These are phyloP conservation scores for Pterophyllum scalare DNA, from an alignment of 2,113 vertebrate species.

Conservation along the genomic window DNA sequence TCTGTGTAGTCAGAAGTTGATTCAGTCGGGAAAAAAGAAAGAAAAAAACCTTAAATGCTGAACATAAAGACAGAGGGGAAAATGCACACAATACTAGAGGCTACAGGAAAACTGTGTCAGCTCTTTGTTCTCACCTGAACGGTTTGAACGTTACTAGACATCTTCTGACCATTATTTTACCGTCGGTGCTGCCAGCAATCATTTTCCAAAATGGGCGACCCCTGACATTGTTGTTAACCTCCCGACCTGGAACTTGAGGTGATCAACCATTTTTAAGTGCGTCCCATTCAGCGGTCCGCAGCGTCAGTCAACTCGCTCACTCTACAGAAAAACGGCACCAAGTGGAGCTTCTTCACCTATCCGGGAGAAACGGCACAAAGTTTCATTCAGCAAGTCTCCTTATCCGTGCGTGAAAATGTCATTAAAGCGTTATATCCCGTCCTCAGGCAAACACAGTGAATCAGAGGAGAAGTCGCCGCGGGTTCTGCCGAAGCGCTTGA, in stretches of 20 bases:
- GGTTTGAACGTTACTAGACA: constrained; percentile 96
- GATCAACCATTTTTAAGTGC: constrained; percentile 40
- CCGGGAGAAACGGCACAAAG: constrained; percentile 14
- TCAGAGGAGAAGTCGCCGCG: constrained; percentile 12
- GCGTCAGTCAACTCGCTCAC: neutral
- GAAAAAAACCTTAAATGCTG: neutral
- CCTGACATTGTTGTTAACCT: constrained; percentile 57
- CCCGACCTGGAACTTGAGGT: constrained; percentile 43
- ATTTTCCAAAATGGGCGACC: constrained; percentile 76
- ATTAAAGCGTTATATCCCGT: constrained; percentile 16
- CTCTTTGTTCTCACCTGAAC: constrained; percentile 88
- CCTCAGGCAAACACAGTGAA: neutral
- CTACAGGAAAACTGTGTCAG: neutral
- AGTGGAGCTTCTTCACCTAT: neutral
- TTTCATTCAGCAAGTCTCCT: constrained; percentile 48
- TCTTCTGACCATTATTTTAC: constrained; percentile 96
- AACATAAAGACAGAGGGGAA: neutral
- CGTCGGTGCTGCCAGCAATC: constrained; percentile 89
- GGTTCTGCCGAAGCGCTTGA: constrained; percentile 7
- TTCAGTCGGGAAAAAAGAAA: neutral
- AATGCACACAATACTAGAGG: neutral
- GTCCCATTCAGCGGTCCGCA: constrained; percentile 26
- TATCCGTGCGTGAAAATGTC: neutral
- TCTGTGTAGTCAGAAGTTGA: neutral
- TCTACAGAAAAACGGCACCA: neutral